Conservation (phyloP, 2,888 invertebrate species). For the Ischnura elegans region DNA sequence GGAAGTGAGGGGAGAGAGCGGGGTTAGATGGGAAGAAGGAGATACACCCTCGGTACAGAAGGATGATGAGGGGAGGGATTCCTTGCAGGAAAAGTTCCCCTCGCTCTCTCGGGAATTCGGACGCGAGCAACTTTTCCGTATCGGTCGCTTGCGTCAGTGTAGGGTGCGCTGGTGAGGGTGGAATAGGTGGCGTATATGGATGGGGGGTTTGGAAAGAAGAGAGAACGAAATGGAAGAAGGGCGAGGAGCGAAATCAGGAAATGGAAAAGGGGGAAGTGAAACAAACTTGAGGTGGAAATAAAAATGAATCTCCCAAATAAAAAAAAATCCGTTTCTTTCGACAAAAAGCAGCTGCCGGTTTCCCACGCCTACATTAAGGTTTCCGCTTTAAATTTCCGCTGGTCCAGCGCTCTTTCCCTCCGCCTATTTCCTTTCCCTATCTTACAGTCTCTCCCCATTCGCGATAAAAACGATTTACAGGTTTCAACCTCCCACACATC, state of each 20-base stretch:
- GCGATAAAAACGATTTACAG: background rate
- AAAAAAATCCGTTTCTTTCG: background rate
- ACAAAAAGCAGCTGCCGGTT: background rate
- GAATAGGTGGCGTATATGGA: background rate
- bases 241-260: constrained; percentile 33
- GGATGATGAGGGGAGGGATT: background rate
- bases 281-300: constrained; percentile 50
- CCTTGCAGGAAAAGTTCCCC: constrained; percentile 26
- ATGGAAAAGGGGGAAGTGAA: constrained; percentile 29
- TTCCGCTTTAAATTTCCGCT: constrained; percentile 52
- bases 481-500: background rate
- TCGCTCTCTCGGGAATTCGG: constrained; percentile 49
- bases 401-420: constrained; percentile 31
- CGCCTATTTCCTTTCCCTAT: too few species aligned
- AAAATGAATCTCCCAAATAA: constrained; percentile 1
- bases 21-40: too few species aligned
- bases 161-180: background rate
- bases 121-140: constrained; percentile 45
- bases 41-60: background rate
- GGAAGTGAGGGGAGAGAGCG: background rate
- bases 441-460: background rate
- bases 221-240: background rate
- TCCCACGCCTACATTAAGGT: constrained; percentile 63
- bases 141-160: constrained; percentile 22
- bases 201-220: background rate